Conservation (phyloP, 2,797 vertebrate species). For the Coregonus suidteri region DNA sequence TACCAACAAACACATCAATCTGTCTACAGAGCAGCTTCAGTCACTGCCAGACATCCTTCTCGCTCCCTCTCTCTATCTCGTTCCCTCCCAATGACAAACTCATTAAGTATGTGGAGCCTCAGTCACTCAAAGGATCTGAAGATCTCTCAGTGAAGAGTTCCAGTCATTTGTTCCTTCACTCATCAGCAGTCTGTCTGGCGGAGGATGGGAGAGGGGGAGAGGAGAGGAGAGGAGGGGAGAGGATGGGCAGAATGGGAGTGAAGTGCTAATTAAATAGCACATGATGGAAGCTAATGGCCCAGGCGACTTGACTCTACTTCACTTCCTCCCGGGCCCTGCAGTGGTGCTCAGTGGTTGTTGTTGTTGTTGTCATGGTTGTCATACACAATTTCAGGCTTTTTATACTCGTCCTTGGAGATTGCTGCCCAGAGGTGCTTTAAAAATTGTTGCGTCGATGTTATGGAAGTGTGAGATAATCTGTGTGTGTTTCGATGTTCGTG, state of each 20-base stretch:
- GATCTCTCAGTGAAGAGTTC: not conserved
- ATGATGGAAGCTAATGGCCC: constrained; percentile 55
- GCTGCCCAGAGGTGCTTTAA: constrained; percentile 12
- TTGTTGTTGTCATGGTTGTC: constrained; percentile 40
- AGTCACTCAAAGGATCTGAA: not conserved
- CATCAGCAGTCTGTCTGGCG: constrained; percentile 13
- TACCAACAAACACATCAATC: not conserved
- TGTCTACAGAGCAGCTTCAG: not conserved
- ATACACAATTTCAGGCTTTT: constrained; percentile 34
- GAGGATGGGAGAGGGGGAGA: constrained; percentile 16
- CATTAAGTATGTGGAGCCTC: too few relatives aligned
- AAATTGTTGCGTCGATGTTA: constrained; percentile 1
- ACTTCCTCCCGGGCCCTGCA: constrained; percentile 37
- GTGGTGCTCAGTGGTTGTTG: constrained; percentile 16
- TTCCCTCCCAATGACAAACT: too few relatives aligned
- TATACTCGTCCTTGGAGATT: constrained; percentile 41
- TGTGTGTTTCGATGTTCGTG: not conserved
- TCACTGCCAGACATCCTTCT: not conserved
- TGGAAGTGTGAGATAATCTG: not conserved
- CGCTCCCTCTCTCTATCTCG: not conserved
- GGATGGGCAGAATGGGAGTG: not conserved
- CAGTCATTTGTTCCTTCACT: constrained; percentile 7
- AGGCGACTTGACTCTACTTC: constrained; percentile 46
- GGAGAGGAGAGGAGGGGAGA: constrained; percentile 22
- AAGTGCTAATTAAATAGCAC: constrained; percentile 57